Conservation (phyloP, 2,888 invertebrate genomes). For the Doris montereyensis region DNA sequence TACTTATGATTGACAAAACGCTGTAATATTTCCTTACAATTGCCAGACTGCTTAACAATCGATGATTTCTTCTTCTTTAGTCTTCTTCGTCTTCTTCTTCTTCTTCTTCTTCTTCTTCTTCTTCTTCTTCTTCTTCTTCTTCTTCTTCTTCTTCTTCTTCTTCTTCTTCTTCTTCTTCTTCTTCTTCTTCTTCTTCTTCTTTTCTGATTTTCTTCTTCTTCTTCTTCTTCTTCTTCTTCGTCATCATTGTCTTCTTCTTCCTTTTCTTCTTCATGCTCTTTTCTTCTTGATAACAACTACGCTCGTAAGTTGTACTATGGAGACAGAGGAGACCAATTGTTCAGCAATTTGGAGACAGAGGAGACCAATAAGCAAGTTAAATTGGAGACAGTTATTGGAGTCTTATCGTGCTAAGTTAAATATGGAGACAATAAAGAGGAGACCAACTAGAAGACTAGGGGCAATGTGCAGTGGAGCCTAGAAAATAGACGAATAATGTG, state of each 20-base stretch:
- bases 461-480: no score
- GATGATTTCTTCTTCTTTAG: not conserved
- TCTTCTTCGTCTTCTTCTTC: no score
- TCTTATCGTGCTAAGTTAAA: no score
- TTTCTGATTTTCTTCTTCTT: not conserved
- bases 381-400: no score
- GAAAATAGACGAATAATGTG: no score
- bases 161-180: not conserved
- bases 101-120: not conserved
- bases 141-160: slow-evolving; percentile 14
- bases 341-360: no score
- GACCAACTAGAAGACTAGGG: no score
- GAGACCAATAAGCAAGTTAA: no score
- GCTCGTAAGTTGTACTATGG: not conserved
- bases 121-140: not conserved
- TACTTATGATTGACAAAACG: not conserved
- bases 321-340: no score
- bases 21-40: no score
- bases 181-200: not conserved
- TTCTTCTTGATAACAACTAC: not conserved
- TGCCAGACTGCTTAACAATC: no score
- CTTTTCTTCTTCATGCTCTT: not conserved
- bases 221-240: not conserved
- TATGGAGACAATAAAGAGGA: no score
- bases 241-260: not conserved